Evolutionary conservation across 2,888 invertebrate species (phyloP).

Genomic region (Tribolium freemani): DNA sequence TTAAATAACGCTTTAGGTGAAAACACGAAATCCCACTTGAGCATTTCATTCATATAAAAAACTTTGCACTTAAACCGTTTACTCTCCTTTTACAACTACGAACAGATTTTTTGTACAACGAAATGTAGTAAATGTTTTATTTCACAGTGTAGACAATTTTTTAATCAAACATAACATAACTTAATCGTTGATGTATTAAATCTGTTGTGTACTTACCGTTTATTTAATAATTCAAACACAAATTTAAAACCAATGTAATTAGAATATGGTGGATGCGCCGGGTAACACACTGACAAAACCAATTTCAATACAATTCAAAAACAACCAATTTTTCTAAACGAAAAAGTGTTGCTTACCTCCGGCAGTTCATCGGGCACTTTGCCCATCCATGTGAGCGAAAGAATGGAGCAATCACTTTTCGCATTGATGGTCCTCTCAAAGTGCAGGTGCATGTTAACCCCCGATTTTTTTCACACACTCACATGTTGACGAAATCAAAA

Average conservation of each 20-base stretch:
- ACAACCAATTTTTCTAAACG: background rate
- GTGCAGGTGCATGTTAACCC: constrained; percentile 89
- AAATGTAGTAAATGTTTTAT: too few species aligned
- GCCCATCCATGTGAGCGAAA: constrained; percentile 98
- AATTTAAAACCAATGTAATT: background rate
- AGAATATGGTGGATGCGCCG: constrained; percentile 7
- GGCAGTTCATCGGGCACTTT: constrained; percentile 96
- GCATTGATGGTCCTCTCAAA: constrained; percentile 95
- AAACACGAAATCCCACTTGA: too few species aligned
- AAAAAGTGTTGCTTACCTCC: constrained; percentile 77
- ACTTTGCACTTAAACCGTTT: too few species aligned
- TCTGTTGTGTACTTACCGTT: too few species aligned
- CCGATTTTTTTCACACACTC: background rate
- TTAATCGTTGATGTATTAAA: too few species aligned
- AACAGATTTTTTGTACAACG: too few species aligned
- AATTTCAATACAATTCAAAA: background rate
- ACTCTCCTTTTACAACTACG: too few species aligned
- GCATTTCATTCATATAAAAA: too few species aligned
- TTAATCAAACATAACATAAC: too few species aligned
- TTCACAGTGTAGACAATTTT: too few species aligned
- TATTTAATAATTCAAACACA: too few species aligned
- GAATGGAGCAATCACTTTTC: constrained; percentile 94
- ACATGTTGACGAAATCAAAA: constrained; percentile 17
- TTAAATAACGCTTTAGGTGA: too few species aligned
- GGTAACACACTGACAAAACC: background rate